A percentile compares a stretch with the other conserved stretches of the same genome.
phyloP scores from a whole-genome alignment of 1,140 invertebrate species.

The Cotesia chilonis region DNA sequence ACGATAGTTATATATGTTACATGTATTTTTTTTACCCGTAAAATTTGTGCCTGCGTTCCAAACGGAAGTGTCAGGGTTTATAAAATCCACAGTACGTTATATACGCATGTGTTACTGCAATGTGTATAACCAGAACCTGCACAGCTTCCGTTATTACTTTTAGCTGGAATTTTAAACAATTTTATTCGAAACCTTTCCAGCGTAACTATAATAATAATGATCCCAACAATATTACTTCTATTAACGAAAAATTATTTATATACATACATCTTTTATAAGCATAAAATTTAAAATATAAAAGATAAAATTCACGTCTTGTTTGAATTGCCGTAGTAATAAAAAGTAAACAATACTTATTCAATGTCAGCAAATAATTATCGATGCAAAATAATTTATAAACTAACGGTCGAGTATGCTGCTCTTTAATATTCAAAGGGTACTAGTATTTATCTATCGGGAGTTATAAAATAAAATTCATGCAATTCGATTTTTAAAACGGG shows the following conservation, averaged over 20 bases:
- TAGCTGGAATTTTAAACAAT: conserved; percentile 18
- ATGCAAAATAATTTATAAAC: neutral
- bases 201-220: neutral
- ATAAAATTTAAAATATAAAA: no score
- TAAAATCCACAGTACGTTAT: conserved; percentile 29
- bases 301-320: no score
- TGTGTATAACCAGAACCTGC: conserved; percentile 26
- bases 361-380: no score
- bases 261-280: no score
- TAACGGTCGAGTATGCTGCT: no score
- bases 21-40: conserved; percentile 19
- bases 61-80: conserved; percentile 38
- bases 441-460: neutral
- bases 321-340: no score
- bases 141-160: conserved; percentile 12
- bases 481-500: neutral
- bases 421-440: conserved; percentile 3
- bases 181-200: neutral
- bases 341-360: no score
- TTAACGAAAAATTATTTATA: no score
- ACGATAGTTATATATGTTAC: conserved; percentile 24
- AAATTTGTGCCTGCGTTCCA: conserved; percentile 17
- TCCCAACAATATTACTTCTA: no score
- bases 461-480: conserved; percentile 16
- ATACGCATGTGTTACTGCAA: conserved; percentile 30